These are phyloP conservation scores for Pangasius macronema DNA, from an alignment of 2,797 vertebrate species.

Conservation along the genomic window DNA sequence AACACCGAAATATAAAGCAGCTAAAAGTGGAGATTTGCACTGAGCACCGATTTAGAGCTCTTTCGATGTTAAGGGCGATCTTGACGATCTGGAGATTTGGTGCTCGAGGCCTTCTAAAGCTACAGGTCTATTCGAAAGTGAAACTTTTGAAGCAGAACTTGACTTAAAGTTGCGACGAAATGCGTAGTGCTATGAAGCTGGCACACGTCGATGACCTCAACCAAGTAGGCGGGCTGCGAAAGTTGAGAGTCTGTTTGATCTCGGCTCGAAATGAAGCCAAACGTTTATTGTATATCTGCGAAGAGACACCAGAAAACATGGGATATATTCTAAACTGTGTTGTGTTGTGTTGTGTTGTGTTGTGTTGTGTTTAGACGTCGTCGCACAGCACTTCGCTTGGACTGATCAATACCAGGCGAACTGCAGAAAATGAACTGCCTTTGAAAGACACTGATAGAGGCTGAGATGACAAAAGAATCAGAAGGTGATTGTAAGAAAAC, in stretches of 20 bases:
- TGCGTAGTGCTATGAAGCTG: neutral
- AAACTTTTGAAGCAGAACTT: slow-evolving; percentile 25
- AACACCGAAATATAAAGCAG: neutral
- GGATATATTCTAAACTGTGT: neutral
- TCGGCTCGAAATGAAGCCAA: neutral
- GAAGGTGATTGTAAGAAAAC: neutral
- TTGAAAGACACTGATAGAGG: neutral
- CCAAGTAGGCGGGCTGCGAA: slow-evolving; percentile 33
- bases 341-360: neutral
- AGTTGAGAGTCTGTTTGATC: slow-evolving; percentile 11
- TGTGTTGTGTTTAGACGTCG: neutral
- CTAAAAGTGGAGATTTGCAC: slow-evolving; percentile 33
- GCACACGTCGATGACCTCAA: slow-evolving; percentile 26
- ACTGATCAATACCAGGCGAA: neutral
- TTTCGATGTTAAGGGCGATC: neutral
- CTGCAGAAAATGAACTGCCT: neutral
- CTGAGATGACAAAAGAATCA: neutral
- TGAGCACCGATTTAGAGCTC: neutral
- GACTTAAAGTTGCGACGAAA: slow-evolving; percentile 13
- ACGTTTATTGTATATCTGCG: neutral
- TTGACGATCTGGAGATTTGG: neutral
- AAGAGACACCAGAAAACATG: neutral
- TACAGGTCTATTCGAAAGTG: slow-evolving; percentile 7
- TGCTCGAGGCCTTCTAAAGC: neutral
- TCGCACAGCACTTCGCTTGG: neutral